Base-by-base conservation (phyloP, 2,113 vertebrate species). In the Aix galericulata region DNA sequence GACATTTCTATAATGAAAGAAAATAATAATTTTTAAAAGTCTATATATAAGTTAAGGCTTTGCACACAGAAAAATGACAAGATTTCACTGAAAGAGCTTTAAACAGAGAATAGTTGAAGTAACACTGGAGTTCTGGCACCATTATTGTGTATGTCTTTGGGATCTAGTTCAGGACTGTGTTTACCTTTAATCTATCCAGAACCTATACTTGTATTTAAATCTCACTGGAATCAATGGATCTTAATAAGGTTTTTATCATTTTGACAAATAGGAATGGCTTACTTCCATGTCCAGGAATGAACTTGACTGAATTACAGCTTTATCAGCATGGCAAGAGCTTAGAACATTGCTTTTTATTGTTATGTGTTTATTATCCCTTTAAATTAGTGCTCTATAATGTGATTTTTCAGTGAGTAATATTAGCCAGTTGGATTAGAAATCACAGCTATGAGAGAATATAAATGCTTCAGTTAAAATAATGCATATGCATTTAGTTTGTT, bases 391-490 rank as follows among this genome's bases (percentile, higher is more conserved):
- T 58, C 68, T 81, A 23, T 88, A 77, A 69, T 88, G 86, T 95
- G 89, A 90, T 93, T 96, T 68, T 93, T 92, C 83, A 89, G 89
- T 58, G 81, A 92, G 84, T 85, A 92, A 44, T 85, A 87, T 91
- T 88, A 95, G 77, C 82, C 76, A 52, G 59, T 75, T 95, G 86
- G 74, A 87, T 93, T 95, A 82, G 93, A 94, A 95, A 85, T 91
- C 74, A 74, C 36, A 91, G 62, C 95, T 91, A 36, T 82, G 50
- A 88, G 86, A 80, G 67, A 93, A 89, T 94, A 95, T 92, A 93
- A 96, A 96, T 92, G 80, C 38, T 86, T 91, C 83, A 62, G 86
- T 95, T 93, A 94, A 96, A 96, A 91, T 93, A 94, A 96, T 85
- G 86, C 81, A 82, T 92, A 86, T 96, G 81, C 68, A 79, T 97